Percentiles rank a stretch among this genome's conserved stretches.
These are phyloP conservation scores for Drosophila mauritiana DNA, from an alignment of 1,140 invertebrate genomes.

Conservation along the genomic window DNA sequence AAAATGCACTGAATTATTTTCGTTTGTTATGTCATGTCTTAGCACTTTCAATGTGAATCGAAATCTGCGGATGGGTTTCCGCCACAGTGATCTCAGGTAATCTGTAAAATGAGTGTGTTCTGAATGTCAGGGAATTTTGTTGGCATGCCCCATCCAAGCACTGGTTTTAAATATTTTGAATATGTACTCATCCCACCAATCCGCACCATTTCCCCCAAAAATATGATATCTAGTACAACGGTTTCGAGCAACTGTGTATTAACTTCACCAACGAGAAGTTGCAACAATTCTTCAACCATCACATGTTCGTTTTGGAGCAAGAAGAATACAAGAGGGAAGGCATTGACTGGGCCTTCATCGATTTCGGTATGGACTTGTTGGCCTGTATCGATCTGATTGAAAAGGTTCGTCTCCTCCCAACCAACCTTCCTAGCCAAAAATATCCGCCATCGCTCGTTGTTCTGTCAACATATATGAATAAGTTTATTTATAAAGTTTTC, in stretches of 20 bases:
- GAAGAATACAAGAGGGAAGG: constrained; percentile 98
- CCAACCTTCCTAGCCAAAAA: constrained; percentile 44
- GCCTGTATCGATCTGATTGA: constrained; percentile 99
- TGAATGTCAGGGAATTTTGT: constrained; percentile 40
- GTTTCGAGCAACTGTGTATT: constrained; percentile 99
- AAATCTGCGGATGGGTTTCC: constrained; percentile 15
- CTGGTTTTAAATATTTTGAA: constrained; percentile 34
- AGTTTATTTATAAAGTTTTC: constrained; percentile 21
- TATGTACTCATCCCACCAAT: constrained; percentile 47
- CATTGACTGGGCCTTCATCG: constrained; percentile 98
- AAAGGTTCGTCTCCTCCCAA: constrained; percentile 89
- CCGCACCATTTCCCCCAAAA: constrained; percentile 23
- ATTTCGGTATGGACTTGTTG: constrained; percentile 98
- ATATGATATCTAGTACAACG: constrained; percentile 91
- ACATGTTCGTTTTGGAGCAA: constrained; percentile 99
- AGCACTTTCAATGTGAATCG: constrained; percentile 27
- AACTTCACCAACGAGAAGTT: constrained; percentile 99
- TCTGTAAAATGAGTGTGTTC: constrained; percentile 33
- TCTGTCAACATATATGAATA: constrained; percentile 24
- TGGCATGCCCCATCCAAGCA: constrained; percentile 21
- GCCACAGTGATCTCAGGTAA: constrained; percentile 35
- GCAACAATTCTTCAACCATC: constrained; percentile 99
- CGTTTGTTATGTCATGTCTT: constrained; percentile 47
- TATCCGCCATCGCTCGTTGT: constrained; percentile 36
- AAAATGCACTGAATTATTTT: constrained; percentile 35